Percentiles rank a stretch among this genome's conserved stretches.
Evolutionary conservation across 2,888 invertebrate species (phyloP).

Genomic region (Sarcophaga subvicina): DNA sequence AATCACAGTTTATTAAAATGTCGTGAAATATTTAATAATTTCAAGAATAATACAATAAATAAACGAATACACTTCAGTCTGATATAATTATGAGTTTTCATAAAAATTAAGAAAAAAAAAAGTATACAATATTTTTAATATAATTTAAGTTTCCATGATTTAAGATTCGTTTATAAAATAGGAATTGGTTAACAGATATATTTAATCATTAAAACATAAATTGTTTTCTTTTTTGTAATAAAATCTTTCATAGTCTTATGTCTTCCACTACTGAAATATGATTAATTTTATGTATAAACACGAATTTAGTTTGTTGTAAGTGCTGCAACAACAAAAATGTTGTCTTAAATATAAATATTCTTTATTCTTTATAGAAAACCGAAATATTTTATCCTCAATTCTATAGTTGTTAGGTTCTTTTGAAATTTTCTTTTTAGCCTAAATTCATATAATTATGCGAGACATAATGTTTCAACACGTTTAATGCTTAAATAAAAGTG

Average conservation of each 20-base stretch:
- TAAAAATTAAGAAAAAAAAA: too few species aligned
- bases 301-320: not conserved
- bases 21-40: too few species aligned
- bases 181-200: too few species aligned
- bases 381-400: too few species aligned
- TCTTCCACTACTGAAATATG: not conserved
- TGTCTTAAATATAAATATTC: not conserved
- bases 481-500: not conserved
- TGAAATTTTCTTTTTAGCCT: not conserved
- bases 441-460: not conserved
- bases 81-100: too few species aligned
- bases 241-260: not conserved
- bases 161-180: too few species aligned
- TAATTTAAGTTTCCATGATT: too few species aligned
- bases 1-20: too few species aligned
- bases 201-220: too few species aligned
- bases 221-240: not conserved
- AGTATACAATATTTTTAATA: too few species aligned
- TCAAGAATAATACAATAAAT: too few species aligned
- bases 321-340: not conserved
- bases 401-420: not conserved
- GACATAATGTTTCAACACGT: not conserved
- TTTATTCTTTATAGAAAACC: not conserved
- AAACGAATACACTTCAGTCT: too few species aligned
- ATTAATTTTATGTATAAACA: conserved; percentile 25